Conservation (phyloP, 1,140 invertebrate species). For the Psix sp. region DNA sequence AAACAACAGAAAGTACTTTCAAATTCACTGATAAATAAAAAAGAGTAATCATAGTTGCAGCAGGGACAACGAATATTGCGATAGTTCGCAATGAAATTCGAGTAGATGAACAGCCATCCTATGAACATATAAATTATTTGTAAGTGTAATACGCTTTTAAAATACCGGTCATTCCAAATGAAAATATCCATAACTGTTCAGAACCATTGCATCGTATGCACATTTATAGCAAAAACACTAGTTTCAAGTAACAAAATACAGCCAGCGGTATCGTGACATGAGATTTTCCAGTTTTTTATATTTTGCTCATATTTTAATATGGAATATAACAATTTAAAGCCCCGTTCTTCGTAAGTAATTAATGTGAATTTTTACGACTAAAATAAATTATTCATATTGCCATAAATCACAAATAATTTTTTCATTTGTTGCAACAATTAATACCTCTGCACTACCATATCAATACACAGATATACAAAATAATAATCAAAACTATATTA, state of each 20-base stretch:
- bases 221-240: slow-evolving; percentile 56
- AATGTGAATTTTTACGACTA: too few relatives aligned
- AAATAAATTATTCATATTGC: too few relatives aligned
- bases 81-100: slow-evolving; percentile 56
- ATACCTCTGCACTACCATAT: too few relatives aligned
- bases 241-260: slow-evolving; percentile 36
- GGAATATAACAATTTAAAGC: too few relatives aligned
- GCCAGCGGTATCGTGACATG: slow-evolving; percentile 40
- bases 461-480: too few relatives aligned
- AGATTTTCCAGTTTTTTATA: slow-evolving; percentile 10
- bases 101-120: slow-evolving; percentile 59
- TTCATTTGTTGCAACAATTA: too few relatives aligned
- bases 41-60: slow-evolving; percentile 51
- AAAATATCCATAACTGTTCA: slow-evolving; percentile 46
- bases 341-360: too few relatives aligned
- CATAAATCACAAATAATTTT: too few relatives aligned
- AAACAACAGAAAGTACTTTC: slow-evolving; percentile 58
- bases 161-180: slow-evolving; percentile 63
- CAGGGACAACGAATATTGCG: slow-evolving; percentile 56
- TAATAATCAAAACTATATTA: background rate
- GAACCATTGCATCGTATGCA: slow-evolving; percentile 53
- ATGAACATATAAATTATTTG: slow-evolving; percentile 59
- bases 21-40: slow-evolving; percentile 48
- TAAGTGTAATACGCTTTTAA: slow-evolving; percentile 46
- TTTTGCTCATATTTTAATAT: too few relatives aligned